Evolutionary conservation across 2,113 vertebrate genomes (phyloP).

Genomic region (Pontoporia blainvillei): DNA sequence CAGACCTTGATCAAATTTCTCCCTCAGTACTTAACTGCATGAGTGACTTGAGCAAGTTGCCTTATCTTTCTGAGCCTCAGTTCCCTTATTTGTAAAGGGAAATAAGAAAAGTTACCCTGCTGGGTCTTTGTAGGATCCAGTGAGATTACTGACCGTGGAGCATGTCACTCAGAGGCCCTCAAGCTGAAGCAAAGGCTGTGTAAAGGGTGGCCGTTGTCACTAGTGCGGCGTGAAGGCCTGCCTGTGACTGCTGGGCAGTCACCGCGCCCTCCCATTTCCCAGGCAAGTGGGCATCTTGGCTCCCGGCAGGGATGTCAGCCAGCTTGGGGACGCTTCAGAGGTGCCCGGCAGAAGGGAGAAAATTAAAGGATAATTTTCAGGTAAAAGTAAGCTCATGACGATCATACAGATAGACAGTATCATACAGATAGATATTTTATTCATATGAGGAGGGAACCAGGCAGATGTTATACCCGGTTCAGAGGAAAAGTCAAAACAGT

Average conservation of each 20-base stretch:
- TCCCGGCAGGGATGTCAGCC: background rate
- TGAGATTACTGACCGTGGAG: background rate
- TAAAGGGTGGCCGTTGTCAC: background rate
- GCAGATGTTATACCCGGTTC: background rate
- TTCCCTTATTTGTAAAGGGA: background rate
- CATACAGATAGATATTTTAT: background rate
- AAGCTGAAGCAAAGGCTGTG: background rate
- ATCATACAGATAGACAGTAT: background rate
- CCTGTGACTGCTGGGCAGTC: background rate
- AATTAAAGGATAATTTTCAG: background rate
- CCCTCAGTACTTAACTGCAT: background rate
- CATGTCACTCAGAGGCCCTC: background rate
- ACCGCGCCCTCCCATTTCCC: background rate
- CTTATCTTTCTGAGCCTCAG: background rate
- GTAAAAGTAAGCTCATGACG: background rate
- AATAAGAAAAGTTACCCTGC: background rate
- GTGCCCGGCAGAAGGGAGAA: background rate
- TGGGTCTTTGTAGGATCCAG: background rate
- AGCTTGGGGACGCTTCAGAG: background rate
- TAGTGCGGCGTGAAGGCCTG: background rate
- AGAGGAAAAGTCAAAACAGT: background rate
- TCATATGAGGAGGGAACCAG: background rate
- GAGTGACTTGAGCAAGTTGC: background rate
- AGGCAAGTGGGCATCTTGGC: background rate
- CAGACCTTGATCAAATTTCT: background rate